phyloP scores from a whole-genome alignment of 2,113 vertebrate genomes.

The Bos javanicus region DNA sequence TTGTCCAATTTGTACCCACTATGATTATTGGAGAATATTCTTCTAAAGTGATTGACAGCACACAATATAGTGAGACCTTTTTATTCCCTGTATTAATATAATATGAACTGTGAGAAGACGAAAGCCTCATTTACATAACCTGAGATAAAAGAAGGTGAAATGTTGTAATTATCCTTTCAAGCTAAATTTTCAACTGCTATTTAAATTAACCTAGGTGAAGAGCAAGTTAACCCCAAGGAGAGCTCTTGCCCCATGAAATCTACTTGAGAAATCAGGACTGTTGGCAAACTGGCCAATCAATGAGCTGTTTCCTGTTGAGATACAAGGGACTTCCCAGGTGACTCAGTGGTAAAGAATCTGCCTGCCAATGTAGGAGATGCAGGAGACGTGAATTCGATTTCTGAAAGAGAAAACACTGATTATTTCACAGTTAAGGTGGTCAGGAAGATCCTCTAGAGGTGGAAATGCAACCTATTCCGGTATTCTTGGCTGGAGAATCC shows the following conservation, averaged over 20 bases:
- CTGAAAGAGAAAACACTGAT: neutral
- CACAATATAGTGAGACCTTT: slow-evolving; percentile 85
- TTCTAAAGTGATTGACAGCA: slow-evolving; percentile 83
- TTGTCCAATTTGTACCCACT: slow-evolving; percentile 80
- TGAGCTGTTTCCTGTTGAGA: slow-evolving; percentile 66
- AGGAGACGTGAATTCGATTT: neutral
- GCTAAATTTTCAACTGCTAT: slow-evolving; percentile 92
- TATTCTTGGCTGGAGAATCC: neutral
- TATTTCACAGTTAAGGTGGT: neutral
- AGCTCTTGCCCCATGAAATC: slow-evolving; percentile 72
- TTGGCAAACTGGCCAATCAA: slow-evolving; percentile 70
- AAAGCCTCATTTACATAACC: slow-evolving; percentile 93
- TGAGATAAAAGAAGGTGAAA: slow-evolving; percentile 88
- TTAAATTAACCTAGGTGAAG: slow-evolving; percentile 98
- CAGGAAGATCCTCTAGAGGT: neutral
- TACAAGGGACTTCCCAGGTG: neutral
- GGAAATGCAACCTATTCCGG: neutral
- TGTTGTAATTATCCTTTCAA: slow-evolving; percentile 98
- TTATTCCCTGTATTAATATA: slow-evolving; percentile 81
- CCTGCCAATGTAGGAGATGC: neutral
- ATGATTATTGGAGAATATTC: slow-evolving; percentile 67
- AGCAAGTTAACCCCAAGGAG: slow-evolving; percentile 84
- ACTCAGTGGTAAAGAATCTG: neutral
- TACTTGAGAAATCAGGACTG: slow-evolving; percentile 70
- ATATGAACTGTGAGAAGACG: slow-evolving; percentile 84